These are phyloP conservation scores for Metalampra italica DNA, from an alignment of 2,888 invertebrate species.

Conservation along the genomic window DNA sequence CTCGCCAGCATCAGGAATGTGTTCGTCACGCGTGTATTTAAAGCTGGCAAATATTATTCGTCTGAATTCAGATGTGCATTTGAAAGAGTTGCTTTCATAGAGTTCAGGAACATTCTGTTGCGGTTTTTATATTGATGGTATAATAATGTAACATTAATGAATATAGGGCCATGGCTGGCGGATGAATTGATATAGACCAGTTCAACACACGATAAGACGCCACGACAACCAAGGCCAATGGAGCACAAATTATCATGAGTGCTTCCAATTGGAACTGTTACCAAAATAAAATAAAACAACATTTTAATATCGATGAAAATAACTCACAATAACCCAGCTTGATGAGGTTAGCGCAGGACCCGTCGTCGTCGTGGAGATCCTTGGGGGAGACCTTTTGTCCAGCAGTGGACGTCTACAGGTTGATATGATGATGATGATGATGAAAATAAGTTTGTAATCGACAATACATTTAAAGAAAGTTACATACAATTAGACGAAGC, in stretches of 20 bases:
- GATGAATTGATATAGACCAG: slow-evolving; percentile 50
- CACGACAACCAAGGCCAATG: slow-evolving; percentile 62
- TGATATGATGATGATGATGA: too few relatives aligned
- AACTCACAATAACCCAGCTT: too few relatives aligned
- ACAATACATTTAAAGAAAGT: too few relatives aligned
- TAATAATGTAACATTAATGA: slow-evolving; percentile 25
- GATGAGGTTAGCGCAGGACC: too few relatives aligned
- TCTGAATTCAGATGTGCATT: slow-evolving; percentile 33
- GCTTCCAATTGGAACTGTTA: neutral
- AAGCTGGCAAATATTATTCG: slow-evolving; percentile 48
- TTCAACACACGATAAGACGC: slow-evolving; percentile 76
- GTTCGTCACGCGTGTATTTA: slow-evolving; percentile 53
- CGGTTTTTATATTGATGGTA: slow-evolving; percentile 23
- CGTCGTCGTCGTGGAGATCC: too few relatives aligned
- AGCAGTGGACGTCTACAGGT: too few relatives aligned
- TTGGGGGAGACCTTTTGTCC: too few relatives aligned
- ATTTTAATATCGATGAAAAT: too few relatives aligned
- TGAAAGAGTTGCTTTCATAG: slow-evolving; percentile 13
- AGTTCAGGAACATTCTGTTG: slow-evolving; percentile 17
- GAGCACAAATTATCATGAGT: slow-evolving; percentile 40
- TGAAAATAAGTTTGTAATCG: too few relatives aligned
- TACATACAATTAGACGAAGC: neutral
- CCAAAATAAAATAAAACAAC: neutral
- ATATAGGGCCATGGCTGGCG: slow-evolving; percentile 36
- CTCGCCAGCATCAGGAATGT: slow-evolving; percentile 51